phyloP scores from a whole-genome alignment of 1,140 invertebrate genomes.

The Mactra quadrangularis region DNA sequence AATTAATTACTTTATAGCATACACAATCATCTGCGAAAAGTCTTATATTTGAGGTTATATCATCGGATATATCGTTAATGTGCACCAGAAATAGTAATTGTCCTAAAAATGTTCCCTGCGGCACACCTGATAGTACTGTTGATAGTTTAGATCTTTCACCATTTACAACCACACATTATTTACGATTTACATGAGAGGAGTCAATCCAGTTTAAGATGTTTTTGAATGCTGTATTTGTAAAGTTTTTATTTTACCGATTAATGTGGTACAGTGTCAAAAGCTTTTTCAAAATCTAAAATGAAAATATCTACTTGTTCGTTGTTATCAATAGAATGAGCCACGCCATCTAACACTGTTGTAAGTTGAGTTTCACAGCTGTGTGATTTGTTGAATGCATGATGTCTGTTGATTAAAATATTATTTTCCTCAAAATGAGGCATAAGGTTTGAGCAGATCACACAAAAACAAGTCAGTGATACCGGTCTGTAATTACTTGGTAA shows the following conservation, averaged over 20 bases:
- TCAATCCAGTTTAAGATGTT: background rate
- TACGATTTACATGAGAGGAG: background rate
- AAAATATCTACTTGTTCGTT: background rate
- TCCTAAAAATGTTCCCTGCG: conserved; percentile 3
- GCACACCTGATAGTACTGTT: background rate
- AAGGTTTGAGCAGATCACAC: conserved; percentile 37
- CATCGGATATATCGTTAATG: conserved; percentile 15
- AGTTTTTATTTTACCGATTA: too few species aligned
- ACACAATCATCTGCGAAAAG: conserved; percentile 3
- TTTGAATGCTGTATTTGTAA: too few species aligned
- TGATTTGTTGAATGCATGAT: conserved; percentile 34
- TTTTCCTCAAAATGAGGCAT: conserved; percentile 15
- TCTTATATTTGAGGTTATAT: background rate
- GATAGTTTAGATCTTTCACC: too few species aligned
- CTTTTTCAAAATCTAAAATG: conserved; percentile 20
- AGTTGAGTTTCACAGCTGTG: conserved; percentile 32
- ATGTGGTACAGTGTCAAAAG: conserved; percentile 12
- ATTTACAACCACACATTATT: conserved; percentile 19
- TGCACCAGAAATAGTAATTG: background rate
- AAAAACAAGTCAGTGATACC: conserved; percentile 35
- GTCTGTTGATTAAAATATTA: conserved; percentile 29
- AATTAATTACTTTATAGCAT: conserved; percentile 3
- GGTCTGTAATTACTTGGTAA: conserved; percentile 34
- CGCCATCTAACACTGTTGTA: conserved; percentile 14
- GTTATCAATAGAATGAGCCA: background rate